These are phyloP conservation scores for Babylonia areolata DNA, from an alignment of 1,140 invertebrate species.

Conservation along the genomic window DNA sequence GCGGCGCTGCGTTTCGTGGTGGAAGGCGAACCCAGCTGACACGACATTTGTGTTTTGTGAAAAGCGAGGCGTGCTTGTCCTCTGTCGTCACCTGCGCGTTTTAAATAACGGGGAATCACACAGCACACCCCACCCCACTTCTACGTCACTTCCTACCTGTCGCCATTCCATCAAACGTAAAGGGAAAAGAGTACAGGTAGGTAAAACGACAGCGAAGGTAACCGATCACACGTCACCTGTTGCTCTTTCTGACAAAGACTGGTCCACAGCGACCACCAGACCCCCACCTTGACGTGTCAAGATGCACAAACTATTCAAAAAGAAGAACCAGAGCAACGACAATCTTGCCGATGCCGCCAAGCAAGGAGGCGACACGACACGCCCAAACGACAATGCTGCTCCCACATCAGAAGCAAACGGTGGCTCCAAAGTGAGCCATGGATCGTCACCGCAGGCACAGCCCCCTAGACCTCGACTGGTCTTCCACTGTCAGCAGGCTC, in stretches of 20 bases:
- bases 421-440: slow-evolving; percentile 42
- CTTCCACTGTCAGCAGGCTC: slow-evolving; percentile 97
- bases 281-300: slow-evolving; percentile 30
- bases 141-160: slow-evolving; percentile 43
- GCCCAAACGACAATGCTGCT: slow-evolving; percentile 55
- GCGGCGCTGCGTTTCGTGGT: too few relatives aligned
- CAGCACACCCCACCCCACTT: slow-evolving; percentile 27
- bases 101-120: background rate
- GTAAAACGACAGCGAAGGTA: background rate
- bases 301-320: slow-evolving; percentile 62
- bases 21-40: background rate
- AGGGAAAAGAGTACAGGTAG: slow-evolving; percentile 7
- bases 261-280: slow-evolving; percentile 14
- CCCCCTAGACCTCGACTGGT: slow-evolving; percentile 83
- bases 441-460: slow-evolving; percentile 37
- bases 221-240: slow-evolving; percentile 13
- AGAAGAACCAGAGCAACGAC: slow-evolving; percentile 60
- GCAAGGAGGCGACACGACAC: too few relatives aligned
- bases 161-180: slow-evolving; percentile 22
- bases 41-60: background rate
- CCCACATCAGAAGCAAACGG: slow-evolving; percentile 45
- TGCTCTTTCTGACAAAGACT: background rate
- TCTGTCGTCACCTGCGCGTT: background rate
- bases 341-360: slow-evolving; percentile 49
- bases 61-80: background rate